Evolutionary conservation across 2,888 invertebrate species (phyloP).

Genomic region (Luperina nickerlii): DNA sequence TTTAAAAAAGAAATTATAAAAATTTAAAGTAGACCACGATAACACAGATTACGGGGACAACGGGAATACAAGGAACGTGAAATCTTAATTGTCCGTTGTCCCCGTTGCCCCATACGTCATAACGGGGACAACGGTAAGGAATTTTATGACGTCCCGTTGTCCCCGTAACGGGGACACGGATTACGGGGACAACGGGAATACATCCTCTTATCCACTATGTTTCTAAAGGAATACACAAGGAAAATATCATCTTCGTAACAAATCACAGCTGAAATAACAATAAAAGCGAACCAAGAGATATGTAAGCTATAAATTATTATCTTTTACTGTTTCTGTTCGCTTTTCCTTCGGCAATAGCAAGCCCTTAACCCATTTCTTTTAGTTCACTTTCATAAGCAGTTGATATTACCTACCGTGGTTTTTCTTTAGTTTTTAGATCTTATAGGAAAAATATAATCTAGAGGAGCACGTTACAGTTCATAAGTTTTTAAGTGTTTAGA

Average conservation of each 20-base stretch:
- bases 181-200: too few relatives aligned
- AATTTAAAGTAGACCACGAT: too few relatives aligned
- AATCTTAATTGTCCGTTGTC: too few relatives aligned
- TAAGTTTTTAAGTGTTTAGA: not conserved
- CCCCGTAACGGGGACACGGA: too few relatives aligned
- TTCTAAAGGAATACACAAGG: not conserved
- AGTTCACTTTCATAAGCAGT: constrained; percentile 33
- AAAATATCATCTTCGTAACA: constrained; percentile 27
- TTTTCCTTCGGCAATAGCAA: constrained; percentile 25
- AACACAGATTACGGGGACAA: too few relatives aligned
- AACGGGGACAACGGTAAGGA: too few relatives aligned
- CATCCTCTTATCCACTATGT: not conserved
- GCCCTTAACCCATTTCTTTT: constrained; percentile 46
- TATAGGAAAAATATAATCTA: not conserved
- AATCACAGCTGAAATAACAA: constrained; percentile 14
- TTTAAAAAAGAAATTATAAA: too few relatives aligned
- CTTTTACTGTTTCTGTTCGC: constrained; percentile 9
- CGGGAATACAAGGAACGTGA: too few relatives aligned
- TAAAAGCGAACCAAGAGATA: constrained; percentile 23
- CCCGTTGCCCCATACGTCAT: too few relatives aligned
- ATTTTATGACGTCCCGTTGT: too few relatives aligned
- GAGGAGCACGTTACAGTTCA: not conserved
- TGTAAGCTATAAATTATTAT: constrained; percentile 20
- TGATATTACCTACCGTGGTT: not conserved
- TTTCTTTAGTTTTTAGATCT: not conserved